Conservation (phyloP, 2,797 vertebrate genomes). For the Coregonus sp. region DNA sequence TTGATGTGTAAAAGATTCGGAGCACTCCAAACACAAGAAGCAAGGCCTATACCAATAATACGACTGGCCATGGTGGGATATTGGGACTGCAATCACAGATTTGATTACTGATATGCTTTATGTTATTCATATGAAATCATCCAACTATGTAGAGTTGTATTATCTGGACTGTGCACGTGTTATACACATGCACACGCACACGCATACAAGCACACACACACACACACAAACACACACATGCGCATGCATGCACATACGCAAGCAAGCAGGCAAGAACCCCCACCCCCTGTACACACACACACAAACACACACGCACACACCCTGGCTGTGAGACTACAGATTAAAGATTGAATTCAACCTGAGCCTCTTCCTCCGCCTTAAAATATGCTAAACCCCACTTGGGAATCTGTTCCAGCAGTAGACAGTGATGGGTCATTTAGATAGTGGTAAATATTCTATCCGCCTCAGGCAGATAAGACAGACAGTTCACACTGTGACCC, state of each 20-base stretch:
- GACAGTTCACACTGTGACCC: background rate
- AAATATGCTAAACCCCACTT: background rate
- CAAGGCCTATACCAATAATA: background rate
- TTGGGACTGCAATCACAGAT: background rate
- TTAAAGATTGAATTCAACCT: background rate
- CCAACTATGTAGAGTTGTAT: too few species aligned
- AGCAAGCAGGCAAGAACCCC: too few species aligned
- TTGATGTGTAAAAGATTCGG: too few species aligned
- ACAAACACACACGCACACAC: too few species aligned
- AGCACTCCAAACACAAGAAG: too few species aligned
- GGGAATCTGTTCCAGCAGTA: background rate
- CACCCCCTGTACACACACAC: too few species aligned
- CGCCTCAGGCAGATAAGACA: background rate
- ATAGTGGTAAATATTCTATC: background rate
- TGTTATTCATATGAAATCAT: background rate
- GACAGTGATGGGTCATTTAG: background rate
- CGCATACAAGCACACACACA: too few species aligned
- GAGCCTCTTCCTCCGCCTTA: background rate
- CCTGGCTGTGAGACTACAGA: background rate
- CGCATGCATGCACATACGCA: too few species aligned
- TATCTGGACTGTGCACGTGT: too few species aligned
- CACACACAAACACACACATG: too few species aligned
- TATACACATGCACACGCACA: too few species aligned
- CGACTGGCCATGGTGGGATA: background rate
- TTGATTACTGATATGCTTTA: background rate